Base-by-base conservation (phyloP, 37 sponge, comb jelly and placozoan species). In the Cliona cf. orientalis region DNA sequence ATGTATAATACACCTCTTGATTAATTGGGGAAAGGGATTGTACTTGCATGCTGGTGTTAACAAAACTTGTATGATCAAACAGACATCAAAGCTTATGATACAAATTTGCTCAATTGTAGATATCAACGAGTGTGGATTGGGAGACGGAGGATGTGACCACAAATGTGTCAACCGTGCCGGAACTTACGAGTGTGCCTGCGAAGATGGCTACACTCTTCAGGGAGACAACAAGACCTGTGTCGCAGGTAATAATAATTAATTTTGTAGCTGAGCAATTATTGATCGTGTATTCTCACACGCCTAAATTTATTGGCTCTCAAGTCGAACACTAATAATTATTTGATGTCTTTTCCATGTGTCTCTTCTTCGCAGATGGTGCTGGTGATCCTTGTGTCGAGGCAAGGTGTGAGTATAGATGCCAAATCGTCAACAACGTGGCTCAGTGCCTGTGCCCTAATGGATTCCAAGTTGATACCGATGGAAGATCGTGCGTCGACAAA, bases 61-160 rank as follows among this genome's bases (percentile, higher is more conserved):
- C n/a, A n/a, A n/a, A n/a, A n/a, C n/a, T n/a, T 49, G 14, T 11
- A 49, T 49, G 17, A 11, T 19, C 11, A 49, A 49, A 19, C 55
- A 49, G 11, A 49, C 55, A 49, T 49, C 14, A 19, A 49, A 19
- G 17, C 55, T 17, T 49, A 49, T 49, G 17, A 19, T 49, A 11
- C 11, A 11, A 37, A 37, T 31, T 72, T 26, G 7, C 56, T 45
- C 60, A 5, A 61, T 22, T 66, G 38, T 71, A 92, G 92, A 93
- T 72, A 69, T 89, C 19, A 78, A 93, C 80, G 94, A 93, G 78
- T 93, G 94, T 85, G 90, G 72, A 2, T 39, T 6, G 38, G 60
- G 46, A 3, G 73, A 45, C 35, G 42, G 73, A 9, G 82, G 58
- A 9, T 86, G 86, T 36, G 42, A 69, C 1, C 72, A 86, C n/a